Base-by-base conservation (phyloP, 2,888 invertebrate species). In the Scaptodrosophila latifasciaeformis region DNA sequence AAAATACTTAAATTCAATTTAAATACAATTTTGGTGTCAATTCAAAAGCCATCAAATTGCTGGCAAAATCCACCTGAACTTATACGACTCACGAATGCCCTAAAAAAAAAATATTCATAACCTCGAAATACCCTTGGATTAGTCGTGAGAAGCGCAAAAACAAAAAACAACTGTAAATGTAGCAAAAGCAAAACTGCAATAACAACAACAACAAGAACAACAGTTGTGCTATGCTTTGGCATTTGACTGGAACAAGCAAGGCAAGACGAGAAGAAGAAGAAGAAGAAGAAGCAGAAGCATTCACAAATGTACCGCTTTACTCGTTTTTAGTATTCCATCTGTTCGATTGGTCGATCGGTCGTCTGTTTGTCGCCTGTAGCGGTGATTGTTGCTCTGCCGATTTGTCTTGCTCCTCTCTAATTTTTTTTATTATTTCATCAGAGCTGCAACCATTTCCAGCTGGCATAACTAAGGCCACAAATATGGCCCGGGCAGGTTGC, bases 381-480 rank as follows among this genome's bases (percentile, higher is more conserved):
- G 59, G 70, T 64, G 75, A 51, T 70, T 69, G 62, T 24, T 24
- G 24, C 24, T 24, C 4, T 65, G 50, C 30, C 58, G 59, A 60
- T 56, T 65, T 49, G 46, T 65, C 5, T 17, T 10, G 30, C n/a
- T 49, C 43, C 44, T 24, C 24, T 7, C 37, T 3, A 7, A 5
- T 24, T 12, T 60, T 58, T 71, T 76, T 75, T 66, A 72, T 72
- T 72, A 72, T 67, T n/a, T n/a, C 59, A 49, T 53, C 40, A 7
- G 29, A 7, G 45, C 18, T 6, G 49, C 37, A 42, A 49, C 24
- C 24, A 24, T 24, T 24, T 78, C 49, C 59, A 78, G 71, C 63
- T 72, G 80, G 72, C 50, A 49, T 63, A 66, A 58, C 60, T 63
- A 76, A 79, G 68, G 74, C n/a, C n/a, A n/a, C 70, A 62, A 77